A percentile compares a stretch with the other conserved stretches of the same genome.
Evolutionary conservation across 2,113 vertebrate genomes (phyloP).

Genomic region (Osmerus eperlanus): DNA sequence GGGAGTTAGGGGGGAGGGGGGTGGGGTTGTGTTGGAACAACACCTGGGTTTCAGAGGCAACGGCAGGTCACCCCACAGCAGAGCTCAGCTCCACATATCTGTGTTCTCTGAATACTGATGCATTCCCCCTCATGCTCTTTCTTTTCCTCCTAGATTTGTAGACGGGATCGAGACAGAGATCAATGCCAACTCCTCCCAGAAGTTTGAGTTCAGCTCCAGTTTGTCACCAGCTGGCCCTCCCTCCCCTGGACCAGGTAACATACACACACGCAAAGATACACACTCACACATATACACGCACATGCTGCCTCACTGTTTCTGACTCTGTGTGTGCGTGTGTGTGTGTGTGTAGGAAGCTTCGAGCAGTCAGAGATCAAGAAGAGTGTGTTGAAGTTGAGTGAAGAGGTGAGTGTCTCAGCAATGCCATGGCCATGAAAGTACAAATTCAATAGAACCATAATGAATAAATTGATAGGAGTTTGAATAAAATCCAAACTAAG

Average conservation of each 20-base stretch:
- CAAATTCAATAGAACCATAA: too few relatives aligned
- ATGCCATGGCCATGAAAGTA: too few relatives aligned
- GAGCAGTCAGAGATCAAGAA: conserved; percentile 75
- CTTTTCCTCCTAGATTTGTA: conserved; percentile 66
- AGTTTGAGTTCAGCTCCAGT: conserved; percentile 74
- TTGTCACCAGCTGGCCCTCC: conserved; percentile 50
- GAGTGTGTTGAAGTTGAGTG: conserved; percentile 74
- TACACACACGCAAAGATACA: conserved; percentile 6
- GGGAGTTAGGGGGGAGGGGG: background rate
- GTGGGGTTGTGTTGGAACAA: background rate
- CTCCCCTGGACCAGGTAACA: conserved; percentile 61
- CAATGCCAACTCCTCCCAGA: conserved; percentile 61
- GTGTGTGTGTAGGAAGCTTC: conserved; percentile 55
- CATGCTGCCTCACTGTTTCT: background rate
- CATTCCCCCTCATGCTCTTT: background rate
- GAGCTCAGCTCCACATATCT: too few relatives aligned
- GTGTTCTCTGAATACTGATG: too few relatives aligned
- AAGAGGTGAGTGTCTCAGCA: conserved; percentile 65
- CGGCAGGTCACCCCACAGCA: too few relatives aligned
- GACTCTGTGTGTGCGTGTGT: conserved; percentile 6
- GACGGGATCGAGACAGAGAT: conserved; percentile 77
- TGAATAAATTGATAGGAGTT: too few relatives aligned
- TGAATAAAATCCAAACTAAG: background rate
- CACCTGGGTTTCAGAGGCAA: too few relatives aligned
- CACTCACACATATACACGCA: conserved; percentile 7